phyloP scores from a whole-genome alignment of 2,797 vertebrate species.

The Naso thynnoides region DNA sequence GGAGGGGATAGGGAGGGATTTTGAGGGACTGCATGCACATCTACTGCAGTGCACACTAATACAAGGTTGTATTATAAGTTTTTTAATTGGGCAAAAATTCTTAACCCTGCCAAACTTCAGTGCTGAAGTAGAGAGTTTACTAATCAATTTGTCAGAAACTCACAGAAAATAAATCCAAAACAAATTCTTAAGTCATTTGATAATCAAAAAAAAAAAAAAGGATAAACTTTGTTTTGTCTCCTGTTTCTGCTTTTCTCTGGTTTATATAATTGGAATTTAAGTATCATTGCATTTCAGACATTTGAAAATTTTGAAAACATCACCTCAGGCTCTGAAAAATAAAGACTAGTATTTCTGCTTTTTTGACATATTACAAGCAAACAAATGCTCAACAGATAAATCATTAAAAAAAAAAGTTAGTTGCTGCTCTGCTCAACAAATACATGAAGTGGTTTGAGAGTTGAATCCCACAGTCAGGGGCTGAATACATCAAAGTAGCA shows the following conservation, averaged over 20 bases:
- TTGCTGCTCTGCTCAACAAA: neutral
- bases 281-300: neutral
- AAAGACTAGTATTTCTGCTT: too few species aligned
- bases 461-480: neutral
- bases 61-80: neutral
- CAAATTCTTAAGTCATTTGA: neutral
- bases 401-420: neutral
- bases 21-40: neutral
- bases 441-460: neutral
- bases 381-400: too few species aligned
- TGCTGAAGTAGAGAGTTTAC: neutral
- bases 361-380: too few species aligned
- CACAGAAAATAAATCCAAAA: neutral
- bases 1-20: neutral
- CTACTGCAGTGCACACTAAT: neutral
- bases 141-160: neutral
- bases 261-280: neutral
- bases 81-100: neutral
- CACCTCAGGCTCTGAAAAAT: neutral
- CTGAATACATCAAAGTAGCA: slow-evolving; percentile 43
- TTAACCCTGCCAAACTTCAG: neutral
- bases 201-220: too few species aligned
- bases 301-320: too few species aligned
- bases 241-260: neutral
- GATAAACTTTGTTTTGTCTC: too few species aligned